A percentile compares a stretch with the other conserved stretches of the same genome.
These are phyloP conservation scores for Trimorus sp. DNA, from an alignment of 2,888 invertebrate species.

Conservation along the genomic window DNA sequence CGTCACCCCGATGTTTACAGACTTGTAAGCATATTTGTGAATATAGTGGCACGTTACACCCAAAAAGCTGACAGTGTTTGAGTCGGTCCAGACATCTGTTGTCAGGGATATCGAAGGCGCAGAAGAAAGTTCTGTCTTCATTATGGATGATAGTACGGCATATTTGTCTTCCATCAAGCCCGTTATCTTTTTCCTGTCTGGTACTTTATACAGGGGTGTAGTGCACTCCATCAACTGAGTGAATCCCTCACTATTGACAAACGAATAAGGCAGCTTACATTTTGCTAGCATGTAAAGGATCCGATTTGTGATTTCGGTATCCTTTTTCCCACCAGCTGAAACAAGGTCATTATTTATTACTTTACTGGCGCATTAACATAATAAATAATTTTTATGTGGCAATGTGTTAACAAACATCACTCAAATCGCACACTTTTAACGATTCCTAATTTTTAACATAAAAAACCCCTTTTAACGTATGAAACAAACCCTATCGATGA, in stretches of 20 bases:
- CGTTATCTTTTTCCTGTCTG: conserved; percentile 40
- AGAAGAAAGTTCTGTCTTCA: conserved; percentile 42
- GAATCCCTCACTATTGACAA: conserved; percentile 53
- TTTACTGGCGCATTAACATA: too few species aligned
- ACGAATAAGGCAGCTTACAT: conserved; percentile 27
- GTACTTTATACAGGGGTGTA: conserved; percentile 45
- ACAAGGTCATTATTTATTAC: not conserved
- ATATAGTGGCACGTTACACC: conserved; percentile 41
- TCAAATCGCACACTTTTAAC: too few species aligned
- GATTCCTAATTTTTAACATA: too few species aligned
- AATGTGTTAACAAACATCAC: too few species aligned
- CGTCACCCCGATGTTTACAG: conserved; percentile 56
- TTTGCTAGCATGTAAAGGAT: conserved; percentile 80
- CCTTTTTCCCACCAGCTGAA: conserved; percentile 41
- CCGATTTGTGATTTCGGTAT: conserved; percentile 25
- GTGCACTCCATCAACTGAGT: conserved; percentile 21
- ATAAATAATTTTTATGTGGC: too few species aligned
- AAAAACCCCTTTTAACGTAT: too few species aligned
- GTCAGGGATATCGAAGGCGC: conserved; percentile 46
- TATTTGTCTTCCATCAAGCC: conserved; percentile 46
- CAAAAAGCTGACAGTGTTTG: conserved; percentile 38
- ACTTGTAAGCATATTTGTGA: conserved; percentile 18
- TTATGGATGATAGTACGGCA: conserved; percentile 19
- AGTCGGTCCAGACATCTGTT: conserved; percentile 65
- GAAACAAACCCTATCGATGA: too few species aligned